Base-by-base conservation (phyloP, 2,113 vertebrate species). In the Progne subis region DNA sequence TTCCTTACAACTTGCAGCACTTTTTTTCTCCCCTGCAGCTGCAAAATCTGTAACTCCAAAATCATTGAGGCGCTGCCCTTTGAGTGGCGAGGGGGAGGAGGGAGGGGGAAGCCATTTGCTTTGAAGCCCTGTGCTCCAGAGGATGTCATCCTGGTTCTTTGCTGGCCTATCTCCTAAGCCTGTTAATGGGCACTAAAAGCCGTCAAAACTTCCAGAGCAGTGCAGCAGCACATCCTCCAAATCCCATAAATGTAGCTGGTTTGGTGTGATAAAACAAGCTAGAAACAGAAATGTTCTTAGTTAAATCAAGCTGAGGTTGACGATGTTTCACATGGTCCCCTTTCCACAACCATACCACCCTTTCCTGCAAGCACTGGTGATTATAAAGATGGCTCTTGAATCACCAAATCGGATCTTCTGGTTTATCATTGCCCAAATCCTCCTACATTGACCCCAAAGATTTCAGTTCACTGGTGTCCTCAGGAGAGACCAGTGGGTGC, bases 121-220 rank as follows among this genome's bases (percentile, higher is more conserved):
- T 77, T 89, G 85, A 79, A 91, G 92, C 15, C 21, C 59, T 43
- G 28, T 70, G 61, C 72, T 80, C 56, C 44, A 26, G 60, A 95
- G 84, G 64, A 81, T 82, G 76, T 82, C 85, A 64, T 90, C 82
- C 91, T 21, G 1, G 34, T 52, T 87, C 85, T 77, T 82, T 7
- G 5, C 82, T 81, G 64, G 76, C 43, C 81, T 87, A 71, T 83
- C 88, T 92, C 86, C 91, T 90, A 94, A 96, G 84, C 53, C 55
- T 92, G 87, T 96, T 93, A 88, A 90, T 95, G 86, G 68, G 70
- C 88, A 86, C n/a, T 94, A 82, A 89, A 92, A 68, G 93, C 82
- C 92, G 87, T 90, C 83, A 86, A 86, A 96, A 90, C 39, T 89
- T 85, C 71, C 65, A 82, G 14, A 43, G 19, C 47, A 56, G 52